phyloP scores from a whole-genome alignment of 2,797 vertebrate species.

The Diceros bicornis region DNA sequence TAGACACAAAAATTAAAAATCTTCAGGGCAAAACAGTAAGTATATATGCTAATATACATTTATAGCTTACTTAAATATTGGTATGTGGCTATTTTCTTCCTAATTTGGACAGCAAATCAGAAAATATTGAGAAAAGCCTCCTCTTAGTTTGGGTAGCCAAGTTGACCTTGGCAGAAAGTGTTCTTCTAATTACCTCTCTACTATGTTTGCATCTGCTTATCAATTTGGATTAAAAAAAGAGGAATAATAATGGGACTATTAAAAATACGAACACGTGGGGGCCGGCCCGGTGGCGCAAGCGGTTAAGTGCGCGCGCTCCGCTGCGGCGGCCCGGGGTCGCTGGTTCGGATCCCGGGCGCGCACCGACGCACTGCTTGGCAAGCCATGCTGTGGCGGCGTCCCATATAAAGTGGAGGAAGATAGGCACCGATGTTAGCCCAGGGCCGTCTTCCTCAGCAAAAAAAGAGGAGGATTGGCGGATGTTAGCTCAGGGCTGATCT shows the following conservation, averaged over 20 bases:
- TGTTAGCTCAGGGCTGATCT: too few relatives aligned
- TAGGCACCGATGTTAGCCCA: too few relatives aligned
- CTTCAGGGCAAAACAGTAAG: conserved; percentile 23
- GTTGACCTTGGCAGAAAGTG: conserved; percentile 74
- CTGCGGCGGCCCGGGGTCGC: too few relatives aligned
- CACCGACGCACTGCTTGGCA: too few relatives aligned
- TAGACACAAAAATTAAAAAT: conserved; percentile 3
- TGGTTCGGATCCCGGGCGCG: too few relatives aligned
- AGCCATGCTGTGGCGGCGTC: too few relatives aligned
- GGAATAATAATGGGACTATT: conserved; percentile 82
- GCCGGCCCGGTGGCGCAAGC: too few relatives aligned
- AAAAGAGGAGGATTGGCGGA: too few relatives aligned
- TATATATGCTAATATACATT: not conserved
- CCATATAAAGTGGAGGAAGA: too few relatives aligned
- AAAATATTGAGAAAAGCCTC: conserved; percentile 71
- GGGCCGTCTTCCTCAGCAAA: too few relatives aligned
- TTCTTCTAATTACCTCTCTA: conserved; percentile 83
- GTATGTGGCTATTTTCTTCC: conserved; percentile 12
- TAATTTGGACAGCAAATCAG: conserved; percentile 45
- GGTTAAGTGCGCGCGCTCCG: too few relatives aligned
- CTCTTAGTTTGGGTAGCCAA: conserved; percentile 80
- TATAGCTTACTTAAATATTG: conserved; percentile 39
- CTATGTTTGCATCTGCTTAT: conserved; percentile 84
- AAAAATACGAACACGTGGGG: conserved; percentile 84
- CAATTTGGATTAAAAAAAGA: conserved; percentile 84